Conservation (phyloP, 2,113 vertebrate species). For the Rhadina sibilatrix region DNA sequence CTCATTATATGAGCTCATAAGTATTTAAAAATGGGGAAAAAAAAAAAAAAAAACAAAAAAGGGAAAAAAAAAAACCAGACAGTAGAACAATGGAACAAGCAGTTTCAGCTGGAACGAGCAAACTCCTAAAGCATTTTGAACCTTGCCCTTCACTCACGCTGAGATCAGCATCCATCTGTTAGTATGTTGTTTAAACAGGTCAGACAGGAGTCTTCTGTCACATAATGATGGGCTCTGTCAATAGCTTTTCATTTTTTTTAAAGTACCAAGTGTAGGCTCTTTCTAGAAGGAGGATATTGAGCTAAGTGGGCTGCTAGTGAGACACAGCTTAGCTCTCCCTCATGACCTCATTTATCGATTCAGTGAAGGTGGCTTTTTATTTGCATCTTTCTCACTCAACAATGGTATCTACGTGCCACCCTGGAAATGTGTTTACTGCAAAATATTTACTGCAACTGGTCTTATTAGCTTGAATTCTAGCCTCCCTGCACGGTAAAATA, state of each 20-base stretch:
- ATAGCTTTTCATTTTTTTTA: not conserved
- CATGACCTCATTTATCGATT: not conserved
- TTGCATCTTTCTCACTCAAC: not conserved
- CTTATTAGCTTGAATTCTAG: not conserved
- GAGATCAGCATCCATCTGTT: not conserved
- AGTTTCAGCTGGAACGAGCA: not conserved
- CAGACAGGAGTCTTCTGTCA: not conserved
- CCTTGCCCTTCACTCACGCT: not conserved
- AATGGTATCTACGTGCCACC: not conserved
- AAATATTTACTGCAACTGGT: not conserved
- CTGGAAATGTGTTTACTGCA: not conserved
- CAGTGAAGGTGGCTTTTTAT: not conserved
- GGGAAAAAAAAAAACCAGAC: not conserved
- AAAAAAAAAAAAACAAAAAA: not conserved
- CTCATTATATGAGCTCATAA: not conserved
- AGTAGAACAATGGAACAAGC: not conserved
- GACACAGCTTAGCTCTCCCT: not conserved
- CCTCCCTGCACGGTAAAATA: not conserved
- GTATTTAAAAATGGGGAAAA: not conserved
- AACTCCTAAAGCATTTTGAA: not conserved
- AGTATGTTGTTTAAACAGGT: not conserved
- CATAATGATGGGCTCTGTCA: not conserved
- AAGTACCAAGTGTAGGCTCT: not conserved
- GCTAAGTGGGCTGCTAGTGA: not conserved
- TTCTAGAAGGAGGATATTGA: not conserved